Conservation (phyloP, 2,888 invertebrate genomes). For the Dione juno region DNA sequence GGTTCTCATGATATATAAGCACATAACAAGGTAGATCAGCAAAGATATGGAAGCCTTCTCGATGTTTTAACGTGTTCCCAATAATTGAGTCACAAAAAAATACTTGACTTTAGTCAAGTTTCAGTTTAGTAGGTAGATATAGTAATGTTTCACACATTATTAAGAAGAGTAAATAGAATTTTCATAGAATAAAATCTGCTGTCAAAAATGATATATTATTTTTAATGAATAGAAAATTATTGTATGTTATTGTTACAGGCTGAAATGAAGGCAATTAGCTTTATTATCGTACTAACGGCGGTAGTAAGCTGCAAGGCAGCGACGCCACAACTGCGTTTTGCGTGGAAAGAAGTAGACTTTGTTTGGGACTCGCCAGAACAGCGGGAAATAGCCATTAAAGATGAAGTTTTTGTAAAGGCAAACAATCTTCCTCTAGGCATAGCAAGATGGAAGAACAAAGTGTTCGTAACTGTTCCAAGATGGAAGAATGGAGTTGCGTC, state of each 20-base stretch:
- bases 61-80: constrained; percentile 70
- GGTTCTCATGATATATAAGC: constrained; percentile 75
- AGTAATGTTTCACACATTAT: background rate
- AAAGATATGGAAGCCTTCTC: constrained; percentile 70
- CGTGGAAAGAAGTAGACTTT: constrained; percentile 88
- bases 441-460: constrained; percentile 88
- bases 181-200: background rate
- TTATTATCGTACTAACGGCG: constrained; percentile 61
- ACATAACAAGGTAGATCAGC: constrained; percentile 72
- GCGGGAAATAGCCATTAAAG: constrained; percentile 84
- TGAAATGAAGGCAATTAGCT: constrained; percentile 53
- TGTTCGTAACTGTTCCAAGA: constrained; percentile 87
- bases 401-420: constrained; percentile 84
- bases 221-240: too few species aligned
- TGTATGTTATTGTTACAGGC: constrained; percentile 48
- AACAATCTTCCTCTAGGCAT: constrained; percentile 89
- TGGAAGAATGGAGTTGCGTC: constrained; percentile 89
- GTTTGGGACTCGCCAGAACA: constrained; percentile 85
- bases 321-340: constrained; percentile 85
- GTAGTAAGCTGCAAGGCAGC: constrained; percentile 66
- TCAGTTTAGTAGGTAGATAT: too few species aligned
- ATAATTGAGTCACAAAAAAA: constrained; percentile 79
- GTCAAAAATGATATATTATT: background rate
- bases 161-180: background rate
- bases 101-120: constrained; percentile 47